Conservation (phyloP, 2,113 vertebrate genomes). For the Macquaria ambigua region DNA sequence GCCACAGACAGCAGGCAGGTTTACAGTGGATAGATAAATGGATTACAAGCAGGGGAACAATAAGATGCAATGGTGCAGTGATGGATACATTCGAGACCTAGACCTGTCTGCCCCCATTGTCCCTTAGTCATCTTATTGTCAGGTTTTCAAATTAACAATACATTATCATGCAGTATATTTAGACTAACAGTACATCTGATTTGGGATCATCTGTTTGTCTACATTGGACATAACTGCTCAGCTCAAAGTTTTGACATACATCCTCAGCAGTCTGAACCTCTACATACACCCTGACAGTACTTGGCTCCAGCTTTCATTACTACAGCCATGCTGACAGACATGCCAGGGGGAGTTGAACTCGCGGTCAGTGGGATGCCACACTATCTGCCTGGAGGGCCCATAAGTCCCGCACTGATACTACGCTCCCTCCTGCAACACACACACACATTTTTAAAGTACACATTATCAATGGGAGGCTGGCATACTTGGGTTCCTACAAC, state of each 20-base stretch:
- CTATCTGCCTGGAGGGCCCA: slow-evolving; percentile 26
- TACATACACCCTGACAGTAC: slow-evolving; percentile 10
- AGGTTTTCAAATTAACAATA: slow-evolving; percentile 21
- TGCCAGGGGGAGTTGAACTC: slow-evolving; percentile 39
- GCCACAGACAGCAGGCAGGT: slow-evolving; percentile 42
- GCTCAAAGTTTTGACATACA: slow-evolving; percentile 21
- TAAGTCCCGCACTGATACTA: background rate
- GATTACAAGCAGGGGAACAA: slow-evolving; percentile 49
- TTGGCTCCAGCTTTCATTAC: slow-evolving; percentile 41
- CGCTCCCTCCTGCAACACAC: slow-evolving; percentile 14
- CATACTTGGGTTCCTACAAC: slow-evolving; percentile 10
- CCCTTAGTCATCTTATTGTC: background rate
- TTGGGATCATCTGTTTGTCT: slow-evolving; percentile 8
- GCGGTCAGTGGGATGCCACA: slow-evolving; percentile 36
- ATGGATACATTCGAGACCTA: slow-evolving; percentile 20
- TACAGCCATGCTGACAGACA: slow-evolving; percentile 45
- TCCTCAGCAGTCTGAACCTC: slow-evolving; percentile 9
- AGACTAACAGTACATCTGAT: background rate
- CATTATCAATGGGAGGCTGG: slow-evolving; percentile 32
- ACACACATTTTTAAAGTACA: slow-evolving; percentile 14
- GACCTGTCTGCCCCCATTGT: background rate
- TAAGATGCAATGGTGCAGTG: slow-evolving; percentile 30
- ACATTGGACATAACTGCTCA: background rate
- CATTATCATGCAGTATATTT: background rate
- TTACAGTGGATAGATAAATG: slow-evolving; percentile 40